Evolutionary conservation across 2,797 vertebrate species (phyloP).

Genomic region (Simalia tracyae): DNA sequence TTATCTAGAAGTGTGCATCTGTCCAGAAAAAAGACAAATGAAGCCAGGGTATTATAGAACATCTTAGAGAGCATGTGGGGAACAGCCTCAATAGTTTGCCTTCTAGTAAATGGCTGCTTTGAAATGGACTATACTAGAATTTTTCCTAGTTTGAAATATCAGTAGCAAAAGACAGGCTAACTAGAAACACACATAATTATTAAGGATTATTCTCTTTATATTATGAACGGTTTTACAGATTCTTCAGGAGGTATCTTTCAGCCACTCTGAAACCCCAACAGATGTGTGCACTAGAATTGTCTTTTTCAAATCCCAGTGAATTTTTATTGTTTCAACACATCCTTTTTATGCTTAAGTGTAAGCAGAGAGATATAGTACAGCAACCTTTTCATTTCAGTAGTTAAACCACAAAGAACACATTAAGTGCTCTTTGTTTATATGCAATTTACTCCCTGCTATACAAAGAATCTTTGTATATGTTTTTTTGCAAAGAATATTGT

Average conservation of each 20-base stretch:
- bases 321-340: not conserved
- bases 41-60: not conserved
- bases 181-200: not conserved
- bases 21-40: not conserved
- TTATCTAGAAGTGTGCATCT: not conserved
- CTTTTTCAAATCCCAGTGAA: not conserved
- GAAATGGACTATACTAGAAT: not conserved
- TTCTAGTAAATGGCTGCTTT: not conserved
- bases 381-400: not conserved
- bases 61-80: not conserved
- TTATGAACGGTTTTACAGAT: not conserved
- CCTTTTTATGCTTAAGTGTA: not conserved
- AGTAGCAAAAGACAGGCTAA: not conserved
- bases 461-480: not conserved
- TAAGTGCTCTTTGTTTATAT: not conserved
- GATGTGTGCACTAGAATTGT: not conserved
- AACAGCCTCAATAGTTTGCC: not conserved
- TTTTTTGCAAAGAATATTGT: not conserved
- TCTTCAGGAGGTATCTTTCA: not conserved
- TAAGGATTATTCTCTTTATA: not conserved
- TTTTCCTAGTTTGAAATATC: not conserved
- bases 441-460: not conserved
- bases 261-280: not conserved
- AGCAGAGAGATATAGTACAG: not conserved
- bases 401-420: not conserved